phyloP scores from a whole-genome alignment of 2,797 vertebrate genomes.

The Sebastes flavidus region DNA sequence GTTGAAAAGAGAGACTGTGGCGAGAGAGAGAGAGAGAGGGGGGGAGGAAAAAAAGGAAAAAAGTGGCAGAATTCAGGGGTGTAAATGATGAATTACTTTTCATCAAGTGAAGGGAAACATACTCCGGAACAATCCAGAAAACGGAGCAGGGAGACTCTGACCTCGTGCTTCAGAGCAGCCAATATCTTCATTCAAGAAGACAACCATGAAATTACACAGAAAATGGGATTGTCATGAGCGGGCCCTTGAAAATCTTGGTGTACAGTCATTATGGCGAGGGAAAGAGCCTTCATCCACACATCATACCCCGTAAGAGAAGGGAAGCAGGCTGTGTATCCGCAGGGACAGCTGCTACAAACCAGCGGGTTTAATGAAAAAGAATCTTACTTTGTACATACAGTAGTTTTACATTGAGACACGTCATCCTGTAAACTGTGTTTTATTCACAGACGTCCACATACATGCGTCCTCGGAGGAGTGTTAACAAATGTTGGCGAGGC shows the following conservation, averaged over 20 bases:
- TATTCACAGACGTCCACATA: constrained; percentile 5
- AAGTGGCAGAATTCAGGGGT: constrained; percentile 98
- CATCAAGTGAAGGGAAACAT: constrained; percentile 97
- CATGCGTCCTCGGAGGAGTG: constrained; percentile 34
- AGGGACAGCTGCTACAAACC: constrained; percentile 59
- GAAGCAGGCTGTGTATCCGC: constrained; percentile 68
- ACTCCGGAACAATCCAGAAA: constrained; percentile 99
- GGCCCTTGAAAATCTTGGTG: constrained; percentile 98
- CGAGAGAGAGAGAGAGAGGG: neutral
- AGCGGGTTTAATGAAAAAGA: constrained; percentile 67
- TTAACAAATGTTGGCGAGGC: constrained; percentile 54
- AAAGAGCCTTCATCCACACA: constrained; percentile 98
- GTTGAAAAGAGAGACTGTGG: constrained; percentile 55
- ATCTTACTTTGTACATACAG: constrained; percentile 2
- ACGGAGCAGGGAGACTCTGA: constrained; percentile 97
- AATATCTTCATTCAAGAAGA: constrained; percentile 99
- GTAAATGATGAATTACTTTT: constrained; percentile 99
- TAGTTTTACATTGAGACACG: neutral
- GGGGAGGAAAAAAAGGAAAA: constrained; percentile 62
- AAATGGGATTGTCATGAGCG: constrained; percentile 99
- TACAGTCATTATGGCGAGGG: constrained; percentile 98
- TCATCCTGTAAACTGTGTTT: neutral
- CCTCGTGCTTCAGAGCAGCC: constrained; percentile 99
- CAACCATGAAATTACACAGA: constrained; percentile 99
- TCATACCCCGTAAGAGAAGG: constrained; percentile 93